Conservation (phyloP, 2,888 invertebrate species). For the Hoplodrina ambigua region DNA sequence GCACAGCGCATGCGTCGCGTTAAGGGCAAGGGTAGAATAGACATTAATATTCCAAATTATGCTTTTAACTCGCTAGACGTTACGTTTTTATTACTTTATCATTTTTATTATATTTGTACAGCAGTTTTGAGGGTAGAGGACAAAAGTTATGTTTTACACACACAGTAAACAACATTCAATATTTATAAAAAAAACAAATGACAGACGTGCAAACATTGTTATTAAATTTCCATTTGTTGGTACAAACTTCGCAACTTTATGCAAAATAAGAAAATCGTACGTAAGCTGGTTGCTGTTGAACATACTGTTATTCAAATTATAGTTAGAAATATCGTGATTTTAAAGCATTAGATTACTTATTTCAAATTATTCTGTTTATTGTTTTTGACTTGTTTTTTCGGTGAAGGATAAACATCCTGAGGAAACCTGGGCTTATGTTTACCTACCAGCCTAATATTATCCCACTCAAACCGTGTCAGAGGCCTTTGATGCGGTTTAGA, state of each 20-base stretch:
- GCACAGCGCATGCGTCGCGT: conserved; percentile 80
- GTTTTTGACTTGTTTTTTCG: no score
- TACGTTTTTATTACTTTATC: conserved; percentile 12
- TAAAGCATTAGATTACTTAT: no score
- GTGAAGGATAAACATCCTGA: no score
- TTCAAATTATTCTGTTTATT: no score
- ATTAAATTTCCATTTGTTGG: background rate
- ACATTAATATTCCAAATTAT: conserved; percentile 56
- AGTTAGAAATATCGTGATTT: no score
- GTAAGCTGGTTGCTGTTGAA: no score
- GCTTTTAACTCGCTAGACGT: conserved; percentile 21
- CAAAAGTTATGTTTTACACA: background rate
- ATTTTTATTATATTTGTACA: conserved; percentile 30
- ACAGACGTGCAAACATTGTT: background rate
- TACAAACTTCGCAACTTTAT: background rate
- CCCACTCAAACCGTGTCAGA: no score
- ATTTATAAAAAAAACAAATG: background rate
- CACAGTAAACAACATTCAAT: background rate
- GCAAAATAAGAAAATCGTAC: background rate
- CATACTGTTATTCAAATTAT: no score
- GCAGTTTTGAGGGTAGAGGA: conserved; percentile 3
- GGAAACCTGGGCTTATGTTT: no score
- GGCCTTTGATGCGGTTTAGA: no score
- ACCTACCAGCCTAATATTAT: no score
- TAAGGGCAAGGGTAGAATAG: conserved; percentile 82